Conservation (phyloP, 2,797 vertebrate genomes). For the Pelodytes ibericus region DNA sequence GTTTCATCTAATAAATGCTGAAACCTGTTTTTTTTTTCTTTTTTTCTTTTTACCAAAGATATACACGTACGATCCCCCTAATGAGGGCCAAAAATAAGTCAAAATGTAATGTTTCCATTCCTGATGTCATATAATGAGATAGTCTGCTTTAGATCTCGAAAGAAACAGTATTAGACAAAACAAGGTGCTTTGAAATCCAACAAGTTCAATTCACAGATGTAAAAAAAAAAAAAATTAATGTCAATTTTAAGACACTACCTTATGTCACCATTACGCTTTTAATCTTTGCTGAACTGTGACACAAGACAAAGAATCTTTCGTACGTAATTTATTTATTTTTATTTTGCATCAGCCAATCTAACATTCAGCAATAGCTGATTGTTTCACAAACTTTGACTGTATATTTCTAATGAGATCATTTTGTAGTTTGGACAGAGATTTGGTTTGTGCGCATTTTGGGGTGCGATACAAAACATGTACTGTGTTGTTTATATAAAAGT, state of each 20-base stretch:
- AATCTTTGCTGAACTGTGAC: slow-evolving; percentile 28
- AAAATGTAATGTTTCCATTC: slow-evolving; percentile 20
- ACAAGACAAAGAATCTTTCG: not conserved
- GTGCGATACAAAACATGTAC: too few species aligned
- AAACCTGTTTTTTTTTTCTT: too few species aligned
- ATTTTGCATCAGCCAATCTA: slow-evolving; percentile 27
- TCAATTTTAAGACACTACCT: slow-evolving; percentile 13
- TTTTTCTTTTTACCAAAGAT: slow-evolving; percentile 14
- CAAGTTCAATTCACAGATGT: slow-evolving; percentile 25
- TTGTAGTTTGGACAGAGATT: not conserved
- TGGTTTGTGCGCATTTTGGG: too few species aligned
- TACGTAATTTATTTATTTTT: slow-evolving; percentile 31
- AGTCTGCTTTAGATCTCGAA: slow-evolving; percentile 31
- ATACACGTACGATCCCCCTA: slow-evolving; percentile 11
- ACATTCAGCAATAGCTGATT: not conserved
- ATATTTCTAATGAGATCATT: not conserved
- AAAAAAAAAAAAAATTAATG: slow-evolving; percentile 23
- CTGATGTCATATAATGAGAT: slow-evolving; percentile 34
- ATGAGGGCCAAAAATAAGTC: slow-evolving; percentile 44
- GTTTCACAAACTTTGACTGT: slow-evolving; percentile 16
- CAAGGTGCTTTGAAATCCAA: slow-evolving; percentile 22
- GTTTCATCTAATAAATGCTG: slow-evolving; percentile 14
- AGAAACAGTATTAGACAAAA: slow-evolving; percentile 35
- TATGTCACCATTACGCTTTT: slow-evolving; percentile 21
- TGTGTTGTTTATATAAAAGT: too few species aligned